Evolutionary conservation across 2,113 vertebrate genomes (phyloP).

Genomic region (Acrocephalus kingi): DNA sequence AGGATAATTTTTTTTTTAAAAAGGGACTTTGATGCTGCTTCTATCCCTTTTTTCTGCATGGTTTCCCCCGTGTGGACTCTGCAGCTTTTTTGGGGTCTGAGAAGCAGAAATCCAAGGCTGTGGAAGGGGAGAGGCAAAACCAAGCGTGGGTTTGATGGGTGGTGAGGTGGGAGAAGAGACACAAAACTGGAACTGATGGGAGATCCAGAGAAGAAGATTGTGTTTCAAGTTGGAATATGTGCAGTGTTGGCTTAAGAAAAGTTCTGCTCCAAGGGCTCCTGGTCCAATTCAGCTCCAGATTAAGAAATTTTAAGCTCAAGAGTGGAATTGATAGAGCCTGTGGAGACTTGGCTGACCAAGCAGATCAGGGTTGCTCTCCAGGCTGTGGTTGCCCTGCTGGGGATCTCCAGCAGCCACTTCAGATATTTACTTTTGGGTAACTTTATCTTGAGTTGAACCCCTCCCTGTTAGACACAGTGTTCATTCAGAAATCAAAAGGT

Average conservation of each 20-base stretch:
- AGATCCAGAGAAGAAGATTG: neutral
- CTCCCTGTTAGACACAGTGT: neutral
- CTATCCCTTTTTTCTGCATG: neutral
- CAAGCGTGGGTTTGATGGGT: neutral
- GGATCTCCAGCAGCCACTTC: neutral
- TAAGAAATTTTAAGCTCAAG: neutral
- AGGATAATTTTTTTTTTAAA: neutral
- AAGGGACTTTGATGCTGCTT: neutral
- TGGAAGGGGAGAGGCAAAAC: neutral
- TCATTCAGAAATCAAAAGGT: neutral
- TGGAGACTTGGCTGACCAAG: neutral
- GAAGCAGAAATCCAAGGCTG: neutral
- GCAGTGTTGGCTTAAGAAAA: neutral
- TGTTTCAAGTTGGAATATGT: neutral
- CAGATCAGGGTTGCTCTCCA: accelerated
- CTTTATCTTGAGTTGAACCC: neutral
- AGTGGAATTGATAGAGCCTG: neutral
- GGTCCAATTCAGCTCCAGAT: neutral
- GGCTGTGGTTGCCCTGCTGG: neutral
- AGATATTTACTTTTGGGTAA: neutral
- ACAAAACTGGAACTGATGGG: neutral
- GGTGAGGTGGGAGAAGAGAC: neutral
- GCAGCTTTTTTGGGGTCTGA: neutral
- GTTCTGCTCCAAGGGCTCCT: neutral
- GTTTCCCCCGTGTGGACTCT: accelerated